Conservation (phyloP, 2,113 vertebrate genomes). For the Eudorcas thomsonii region DNA sequence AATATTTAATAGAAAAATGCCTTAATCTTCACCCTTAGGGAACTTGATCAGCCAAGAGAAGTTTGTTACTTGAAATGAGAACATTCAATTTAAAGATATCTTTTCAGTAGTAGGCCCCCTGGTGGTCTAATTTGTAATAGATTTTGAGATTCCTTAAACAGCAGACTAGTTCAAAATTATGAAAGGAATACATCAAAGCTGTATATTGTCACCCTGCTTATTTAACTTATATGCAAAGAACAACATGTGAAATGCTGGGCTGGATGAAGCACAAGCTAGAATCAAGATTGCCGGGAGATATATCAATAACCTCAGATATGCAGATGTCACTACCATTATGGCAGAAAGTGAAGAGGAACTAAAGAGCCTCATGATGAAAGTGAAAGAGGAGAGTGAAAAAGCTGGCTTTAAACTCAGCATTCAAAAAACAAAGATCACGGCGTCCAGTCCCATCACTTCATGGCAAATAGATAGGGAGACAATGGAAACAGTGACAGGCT, state of each 20-base stretch:
- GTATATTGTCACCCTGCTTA: neutral
- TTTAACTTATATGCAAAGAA: neutral
- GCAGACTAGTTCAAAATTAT: neutral
- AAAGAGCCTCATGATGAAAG: neutral
- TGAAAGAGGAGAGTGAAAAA: neutral
- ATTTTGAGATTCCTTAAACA: neutral
- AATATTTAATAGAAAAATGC: neutral
- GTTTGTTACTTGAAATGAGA: slow-evolving; percentile 14
- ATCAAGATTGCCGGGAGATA: neutral
- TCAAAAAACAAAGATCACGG: neutral
- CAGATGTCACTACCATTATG: neutral
- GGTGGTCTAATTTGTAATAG: neutral
- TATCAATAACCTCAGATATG: neutral
- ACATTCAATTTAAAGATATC: neutral
- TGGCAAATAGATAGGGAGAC: neutral
- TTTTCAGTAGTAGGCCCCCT: neutral
- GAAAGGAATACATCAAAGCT: neutral
- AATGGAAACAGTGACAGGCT: neutral
- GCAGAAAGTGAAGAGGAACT: neutral
- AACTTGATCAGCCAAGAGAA: neutral
- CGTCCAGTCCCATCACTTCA: neutral
- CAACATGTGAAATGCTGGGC: neutral
- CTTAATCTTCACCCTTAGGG: neutral
- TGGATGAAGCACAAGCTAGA: neutral
- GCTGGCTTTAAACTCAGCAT: neutral